Conservation (phyloP, 1,140 invertebrate genomes). For the Tetramorium simillimum region DNA sequence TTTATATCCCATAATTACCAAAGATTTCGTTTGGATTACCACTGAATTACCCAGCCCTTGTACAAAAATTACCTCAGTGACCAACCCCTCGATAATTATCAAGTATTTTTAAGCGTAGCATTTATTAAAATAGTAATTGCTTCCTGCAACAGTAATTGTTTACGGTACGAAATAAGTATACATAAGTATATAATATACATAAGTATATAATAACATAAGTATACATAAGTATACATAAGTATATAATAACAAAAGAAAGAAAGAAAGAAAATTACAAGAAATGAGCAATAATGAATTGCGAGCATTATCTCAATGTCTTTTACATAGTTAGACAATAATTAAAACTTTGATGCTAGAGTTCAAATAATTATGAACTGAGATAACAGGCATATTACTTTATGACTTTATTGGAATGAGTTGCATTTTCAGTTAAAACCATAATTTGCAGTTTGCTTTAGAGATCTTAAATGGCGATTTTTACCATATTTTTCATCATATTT, state of each 20-base stretch:
- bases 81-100: no score
- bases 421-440: neutral
- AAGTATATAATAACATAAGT: no score
- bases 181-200: no score
- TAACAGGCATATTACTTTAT: neutral
- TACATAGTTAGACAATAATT: neutral
- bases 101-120: neutral
- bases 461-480: slow-evolving; percentile 12
- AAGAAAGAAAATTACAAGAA: neutral
- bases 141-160: neutral
- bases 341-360: neutral
- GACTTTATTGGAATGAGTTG: neutral
- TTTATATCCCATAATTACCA: no score
- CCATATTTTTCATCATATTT: neutral
- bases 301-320: neutral
- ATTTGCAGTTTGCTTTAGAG: slow-evolving; percentile 29
- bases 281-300: neutral
- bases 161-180: neutral
- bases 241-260: neutral
- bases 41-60: no score
- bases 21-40: no score
- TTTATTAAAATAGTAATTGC: neutral
- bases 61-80: no score
- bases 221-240: neutral
- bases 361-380: neutral